Evolutionary conservation across 1,140 invertebrate genomes (phyloP), one percentile per base, ranked within the genome.

Genomic region (Solenopsis fugax): DNA sequence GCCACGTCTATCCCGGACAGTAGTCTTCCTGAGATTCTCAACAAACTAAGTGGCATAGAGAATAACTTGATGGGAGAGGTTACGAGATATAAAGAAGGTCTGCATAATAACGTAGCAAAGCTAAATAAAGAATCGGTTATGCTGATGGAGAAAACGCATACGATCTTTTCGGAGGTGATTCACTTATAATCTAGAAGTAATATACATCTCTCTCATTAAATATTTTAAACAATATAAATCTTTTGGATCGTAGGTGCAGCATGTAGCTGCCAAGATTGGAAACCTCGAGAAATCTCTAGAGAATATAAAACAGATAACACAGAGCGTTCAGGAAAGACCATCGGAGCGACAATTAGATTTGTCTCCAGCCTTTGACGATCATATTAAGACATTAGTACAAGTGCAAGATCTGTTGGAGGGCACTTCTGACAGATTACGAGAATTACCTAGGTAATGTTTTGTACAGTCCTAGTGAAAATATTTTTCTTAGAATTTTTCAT

Each of bases 11-110:
- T 58, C 10, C 34, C 93, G 0, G 89, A 91, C 12, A 93, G 88
- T 7, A 96, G 96, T 92, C 93, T 97, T 0, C 95, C 96, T 41
- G 93, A 95, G 12, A 93, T 97, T 10, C 94, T 96, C 1, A 82
- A 91, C 9, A 96, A 96, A 52, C 94, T 97, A 2, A 95, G 94
- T 58, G 93, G 95, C 29, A 93, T 90, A 1, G 93, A 94, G 64
- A 71, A 81, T 69, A 65, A 87, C 5, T 72, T 94, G 13, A 78
- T 88, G 7, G 91, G 75, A 9, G 90, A 93, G 34, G 89, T 93
- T 9, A 89, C 90, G 21, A 88, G 90, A 65, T 77, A 94, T 29
- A 94, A 94, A 54, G 75, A 85, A 0, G 78, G 75, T 56, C 56
- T 94, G 12, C 88, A 93, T 29, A 88, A 88, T 50, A 86, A 94